phyloP scores from a whole-genome alignment of 2,888 invertebrate species.

The Coelinius sp. region DNA sequence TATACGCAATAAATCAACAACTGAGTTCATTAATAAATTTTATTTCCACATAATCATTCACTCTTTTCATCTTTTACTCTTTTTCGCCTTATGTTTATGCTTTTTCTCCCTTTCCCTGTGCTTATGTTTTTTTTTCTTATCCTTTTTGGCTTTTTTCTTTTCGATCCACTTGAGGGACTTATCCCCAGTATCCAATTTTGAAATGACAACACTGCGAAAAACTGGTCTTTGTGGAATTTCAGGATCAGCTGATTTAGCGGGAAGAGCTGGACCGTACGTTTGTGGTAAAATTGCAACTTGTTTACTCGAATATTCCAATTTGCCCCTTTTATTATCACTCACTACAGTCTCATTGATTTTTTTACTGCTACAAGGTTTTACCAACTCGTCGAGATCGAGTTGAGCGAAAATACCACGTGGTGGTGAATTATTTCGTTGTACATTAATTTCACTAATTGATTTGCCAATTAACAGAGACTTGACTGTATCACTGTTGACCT shows the following conservation, averaged over 20 bases:
- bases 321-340: too few species aligned
- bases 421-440: slow-evolving; percentile 78
- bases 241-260: slow-evolving; percentile 64
- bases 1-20: neutral
- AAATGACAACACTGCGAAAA: slow-evolving; percentile 55
- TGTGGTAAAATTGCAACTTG: slow-evolving; percentile 58
- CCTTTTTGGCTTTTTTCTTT: slow-evolving; percentile 54
- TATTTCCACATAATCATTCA: slow-evolving; percentile 14
- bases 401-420: slow-evolving; percentile 82
- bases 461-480: slow-evolving; percentile 63
- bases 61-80: slow-evolving; percentile 56
- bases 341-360: neutral
- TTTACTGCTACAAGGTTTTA: slow-evolving; percentile 37
- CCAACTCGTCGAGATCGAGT: slow-evolving; percentile 75
- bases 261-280: slow-evolving; percentile 76
- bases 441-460: slow-evolving; percentile 72
- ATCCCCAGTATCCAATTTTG: slow-evolving; percentile 44
- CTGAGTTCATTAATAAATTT: neutral
- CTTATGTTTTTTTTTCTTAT: slow-evolving; percentile 66
- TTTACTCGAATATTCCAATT: neutral
- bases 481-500: slow-evolving; percentile 56
- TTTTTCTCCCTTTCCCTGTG: slow-evolving; percentile 63
- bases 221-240: slow-evolving; percentile 49
- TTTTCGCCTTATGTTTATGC: slow-evolving; percentile 63
- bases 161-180: slow-evolving; percentile 60